Base-by-base conservation (phyloP, 1,140 invertebrate genomes). In the Diabrotica virgifera region DNA sequence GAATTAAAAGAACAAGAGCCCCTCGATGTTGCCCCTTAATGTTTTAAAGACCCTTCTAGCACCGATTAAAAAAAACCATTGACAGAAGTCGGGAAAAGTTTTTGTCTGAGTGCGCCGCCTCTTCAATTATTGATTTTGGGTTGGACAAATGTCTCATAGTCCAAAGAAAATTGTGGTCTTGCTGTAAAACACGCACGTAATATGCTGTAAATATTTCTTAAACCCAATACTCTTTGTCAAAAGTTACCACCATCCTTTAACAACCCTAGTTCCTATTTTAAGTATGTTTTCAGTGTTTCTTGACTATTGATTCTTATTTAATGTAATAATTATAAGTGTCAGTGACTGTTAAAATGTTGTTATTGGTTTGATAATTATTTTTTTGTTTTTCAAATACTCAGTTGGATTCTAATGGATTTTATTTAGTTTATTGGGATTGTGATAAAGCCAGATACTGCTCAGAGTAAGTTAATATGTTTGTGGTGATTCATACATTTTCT, bases 91-190 rank as follows among this genome's bases (percentile, higher is more conserved):
- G 57, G 57, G 57, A 51, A n/a, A 59, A 46, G 13, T 51, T 12
- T 50, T 7, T 10, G 50, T 67, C 55, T 64, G 56, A 63, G 60
- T 67, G 68, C 67, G 67, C 67, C 70, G 68, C 59, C 69, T 65
- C 62, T 53, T 66, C 62, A 68, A 72, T 70, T 74, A 74, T 74
- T 72, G 72, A 74, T 74, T 74, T 72, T 74, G 71, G 72, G 72
- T 70, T 68, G 71, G 70, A 70, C 68, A 50, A 63, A 62, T 56
- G 69, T 54, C 53, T 70, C 14, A 60, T 52, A 63, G 55, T 24
- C 58, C 50, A 62, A 67, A 65, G 64, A 57, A 57, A 57, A 46
- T 63, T 63, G 52, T 64, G 56, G 57, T 64, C 40, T 46, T 64
- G 38, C 53, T 64, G 8, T 57, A 57, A 50, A 35, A 50, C 56